Evolutionary conservation across 2,888 invertebrate genomes (phyloP).

Genomic region (Archips xylosteana): DNA sequence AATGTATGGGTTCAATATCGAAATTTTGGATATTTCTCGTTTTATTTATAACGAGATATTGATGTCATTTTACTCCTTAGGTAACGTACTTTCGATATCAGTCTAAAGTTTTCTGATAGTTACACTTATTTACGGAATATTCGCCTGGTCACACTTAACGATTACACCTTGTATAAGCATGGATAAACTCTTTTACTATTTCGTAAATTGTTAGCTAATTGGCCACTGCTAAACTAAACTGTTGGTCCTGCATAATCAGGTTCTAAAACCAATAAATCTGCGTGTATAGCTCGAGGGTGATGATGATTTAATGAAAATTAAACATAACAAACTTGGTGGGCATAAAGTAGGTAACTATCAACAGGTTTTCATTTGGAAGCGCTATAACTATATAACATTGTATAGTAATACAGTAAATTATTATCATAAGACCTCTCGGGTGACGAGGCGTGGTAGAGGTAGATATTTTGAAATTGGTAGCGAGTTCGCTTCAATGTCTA

Average conservation of each 20-base stretch:
- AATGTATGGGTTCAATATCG: no score
- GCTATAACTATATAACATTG: not conserved
- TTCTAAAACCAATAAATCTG: slow-evolving; percentile 13
- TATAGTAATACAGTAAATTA: not conserved
- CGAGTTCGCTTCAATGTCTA: not conserved
- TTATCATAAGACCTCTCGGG: not conserved
- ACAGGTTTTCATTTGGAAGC: not conserved
- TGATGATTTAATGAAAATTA: not conserved
- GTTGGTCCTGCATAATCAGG: not conserved
- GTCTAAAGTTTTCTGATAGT: no score
- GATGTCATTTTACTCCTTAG: no score
- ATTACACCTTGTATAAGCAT: no score
- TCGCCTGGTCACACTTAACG: no score
- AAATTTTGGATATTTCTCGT: no score
- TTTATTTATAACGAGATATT: no score
- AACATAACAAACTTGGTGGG: not conserved
- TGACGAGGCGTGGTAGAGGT: not conserved
- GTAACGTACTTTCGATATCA: no score
- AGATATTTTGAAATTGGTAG: not conserved
- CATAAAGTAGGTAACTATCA: not conserved
- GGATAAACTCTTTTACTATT: no score
- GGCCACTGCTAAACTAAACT: not conserved
- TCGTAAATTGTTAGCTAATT: no score
- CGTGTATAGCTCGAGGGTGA: slow-evolving; percentile 1
- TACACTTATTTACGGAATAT: no score